Base-by-base conservation (phyloP, 2,113 vertebrate species). In the Speoplatyrhinus poulsoni region DNA sequence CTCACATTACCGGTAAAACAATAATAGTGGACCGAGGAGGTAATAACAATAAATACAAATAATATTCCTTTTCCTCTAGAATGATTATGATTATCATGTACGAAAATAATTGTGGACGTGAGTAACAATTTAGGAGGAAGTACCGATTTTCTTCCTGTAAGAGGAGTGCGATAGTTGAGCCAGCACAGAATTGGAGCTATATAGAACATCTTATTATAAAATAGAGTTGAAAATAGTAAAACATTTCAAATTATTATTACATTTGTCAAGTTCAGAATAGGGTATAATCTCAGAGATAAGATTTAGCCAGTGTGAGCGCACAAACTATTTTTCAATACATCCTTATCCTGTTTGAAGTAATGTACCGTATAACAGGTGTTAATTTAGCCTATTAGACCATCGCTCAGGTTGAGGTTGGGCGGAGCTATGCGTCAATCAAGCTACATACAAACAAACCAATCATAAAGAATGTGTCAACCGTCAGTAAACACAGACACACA, bases 71-170 rank as follows among this genome's bases (percentile, higher is more conserved):
- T 47, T 54, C 60, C 53, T 3, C 54, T 3, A 46, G 6, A 61
- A 41, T 19, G 8, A 67, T 64, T 36, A 65, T 9, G 36, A 41
- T 41, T 41, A 58, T 69, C 15, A 17, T 12, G 12, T 12, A 49
- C 16, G 3, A 48, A 0, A 16, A 5, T 36, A 19, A 41, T 41
- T 6, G 1, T 62, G 10, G 49, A 50, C 10, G 12, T 50, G 49
- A 11, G 49, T 12, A 13, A 11, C 26, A 48, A 67, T n/a, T 54
- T 41, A 41, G 36, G 36, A 41, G 36, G 36, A 41, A 41, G 36
- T 41, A 41, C 36, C 7, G 36, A 41, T 41, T 64, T 74, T 64
- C 52, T 72, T 64, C 69, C 3, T 12, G 11, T 58, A 50, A 13
- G 49, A 50, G 11, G 11, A 4, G 49, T 50, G 49, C 49, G 49